Base-by-base conservation (phyloP, 2,888 invertebrate genomes). In the Eristalis pertinax region DNA sequence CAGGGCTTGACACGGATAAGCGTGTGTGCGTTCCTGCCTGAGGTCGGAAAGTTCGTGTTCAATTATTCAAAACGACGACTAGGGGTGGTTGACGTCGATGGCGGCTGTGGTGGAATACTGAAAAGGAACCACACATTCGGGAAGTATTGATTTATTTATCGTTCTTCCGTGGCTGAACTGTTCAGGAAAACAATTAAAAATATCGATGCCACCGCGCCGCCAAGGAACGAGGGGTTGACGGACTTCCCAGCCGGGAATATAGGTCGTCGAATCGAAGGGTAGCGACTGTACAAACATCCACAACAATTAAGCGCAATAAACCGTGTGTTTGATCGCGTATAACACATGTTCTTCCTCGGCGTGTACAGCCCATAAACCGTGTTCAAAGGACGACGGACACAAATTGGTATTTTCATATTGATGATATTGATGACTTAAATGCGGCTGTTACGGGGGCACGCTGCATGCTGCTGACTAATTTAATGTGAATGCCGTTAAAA, bases 181-280 rank as follows among this genome's bases (percentile, higher is more conserved):
- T 82, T 77, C 77, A 67, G 75, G 86, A 83, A 86, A 86, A 78
- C 82, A 86, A 86, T 86, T 86, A 78, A 82, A 69, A 85, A 69
- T 80, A 86, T 79, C 75, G 86, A 82, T 81, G 68, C n/a, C 13
- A 24, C n/a, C n/a, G n/a, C n/a, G n/a, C 26, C 5, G 38, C 32
- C 15, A 60, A 41, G 41, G 43, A 2, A 15, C 15, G 41, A n/a
- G 43, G 24, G 50, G 60, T 26, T 67, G 68, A 41, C 68, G 67
- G 26, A 69, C 58, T 35, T 62, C 32, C 4, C 32, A 32, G n/a
- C 68, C 62, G 69, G 50, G 65, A 82, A 83, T 86, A 43, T 86
- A 86, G 86, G 86, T 50, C 50, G 50, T 50, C 50, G 50, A 19
- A 19, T 86, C 86, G 86, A 86, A 67, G 83, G 86, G 78, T 78